phyloP scores from a whole-genome alignment of 2,113 vertebrate genomes.

The Prochilodus magdalenae region DNA sequence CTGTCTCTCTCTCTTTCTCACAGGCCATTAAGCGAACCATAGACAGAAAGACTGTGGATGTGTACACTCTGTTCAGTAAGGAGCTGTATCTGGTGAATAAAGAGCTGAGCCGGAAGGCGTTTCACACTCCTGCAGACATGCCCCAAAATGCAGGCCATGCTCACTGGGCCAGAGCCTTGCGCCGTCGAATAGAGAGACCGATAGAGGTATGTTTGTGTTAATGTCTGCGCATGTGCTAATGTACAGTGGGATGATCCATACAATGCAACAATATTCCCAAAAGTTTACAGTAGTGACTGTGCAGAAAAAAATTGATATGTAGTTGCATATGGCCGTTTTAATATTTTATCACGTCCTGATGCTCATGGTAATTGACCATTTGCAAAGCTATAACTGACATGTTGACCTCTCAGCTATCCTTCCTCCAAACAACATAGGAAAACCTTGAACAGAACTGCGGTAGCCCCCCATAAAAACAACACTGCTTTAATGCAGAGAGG shows the following conservation, averaged over 20 bases:
- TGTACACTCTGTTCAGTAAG: constrained; percentile 78
- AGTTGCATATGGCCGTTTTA: too few relatives aligned
- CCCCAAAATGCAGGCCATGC: constrained; percentile 74
- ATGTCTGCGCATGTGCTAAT: not conserved
- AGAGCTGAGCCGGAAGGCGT: constrained; percentile 68
- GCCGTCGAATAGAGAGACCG: constrained; percentile 70
- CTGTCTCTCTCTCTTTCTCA: not conserved
- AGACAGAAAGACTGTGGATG: constrained; percentile 78
- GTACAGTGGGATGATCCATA: not conserved
- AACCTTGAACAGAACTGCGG: too few relatives aligned
- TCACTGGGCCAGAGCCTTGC: constrained; percentile 72
- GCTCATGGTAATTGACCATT: too few relatives aligned
- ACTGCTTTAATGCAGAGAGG: too few relatives aligned
- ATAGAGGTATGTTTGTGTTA: constrained; percentile 73
- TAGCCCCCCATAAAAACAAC: too few relatives aligned
- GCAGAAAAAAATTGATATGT: too few relatives aligned
- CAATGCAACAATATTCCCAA: too few relatives aligned
- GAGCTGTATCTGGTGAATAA: constrained; percentile 78
- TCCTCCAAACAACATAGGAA: too few relatives aligned
- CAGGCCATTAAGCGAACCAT: constrained; percentile 81
- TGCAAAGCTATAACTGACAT: too few relatives aligned
- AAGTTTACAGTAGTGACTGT: too few relatives aligned
- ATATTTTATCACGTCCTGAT: too few relatives aligned
- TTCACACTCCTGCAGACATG: constrained; percentile 67
- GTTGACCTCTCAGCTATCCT: too few relatives aligned